Base-by-base conservation (phyloP, 35 echinoderm and acorn worm species). In the Heliocidaris tuberculata region DNA sequence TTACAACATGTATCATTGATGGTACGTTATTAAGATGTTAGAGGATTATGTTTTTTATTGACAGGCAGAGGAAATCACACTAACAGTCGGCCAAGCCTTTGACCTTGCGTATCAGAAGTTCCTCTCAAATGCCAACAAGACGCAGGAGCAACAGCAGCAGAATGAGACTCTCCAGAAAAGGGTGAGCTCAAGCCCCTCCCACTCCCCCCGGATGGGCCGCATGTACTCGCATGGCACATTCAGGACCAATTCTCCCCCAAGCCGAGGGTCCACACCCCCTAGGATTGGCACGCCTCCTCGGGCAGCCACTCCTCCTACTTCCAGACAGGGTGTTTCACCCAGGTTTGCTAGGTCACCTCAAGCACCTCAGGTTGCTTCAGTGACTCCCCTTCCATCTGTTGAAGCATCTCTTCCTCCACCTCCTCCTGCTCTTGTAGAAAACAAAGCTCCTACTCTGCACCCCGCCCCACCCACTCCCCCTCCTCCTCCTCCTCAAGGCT, bases 31-130 rank as follows among this genome's bases (percentile, higher is more conserved):
- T 52, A 52, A 52, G 50, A 52, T 52, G 12, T 52, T 8, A 52
- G 50, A 13, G 50, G 50, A 52, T 52, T 78, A 78, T 78, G 65
- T n/a, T 21, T 78, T 78, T 21, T 78, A 7, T 78, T 78, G 65
- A 31, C 96, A 99, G 97, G 98, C 98, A 60, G 98, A 99, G 88
- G 98, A 99, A 48, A 99, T 99, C 47, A 99, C 98, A 30, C 54
- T 99, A 13, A 99, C 98, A 31, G 97, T 99, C 19, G 98, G 98
- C 10, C 98, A 99, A 95, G 98, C 98, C 19, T 99, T 99, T 95
- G 98, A 97, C 78, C 92, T 97, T 16, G 98, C 98, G 6, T 99
- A 99, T 49, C 95, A 97, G 93, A 96, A 97, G 29, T 99, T 97
- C 86, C 92, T 97, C 31, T 94, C 96, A 15, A 96, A 91, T 21